Percentiles rank a stretch among this genome's conserved stretches.
Evolutionary conservation across 2,113 vertebrate genomes (phyloP).

Genomic region (Oxyruncus cristatus): DNA sequence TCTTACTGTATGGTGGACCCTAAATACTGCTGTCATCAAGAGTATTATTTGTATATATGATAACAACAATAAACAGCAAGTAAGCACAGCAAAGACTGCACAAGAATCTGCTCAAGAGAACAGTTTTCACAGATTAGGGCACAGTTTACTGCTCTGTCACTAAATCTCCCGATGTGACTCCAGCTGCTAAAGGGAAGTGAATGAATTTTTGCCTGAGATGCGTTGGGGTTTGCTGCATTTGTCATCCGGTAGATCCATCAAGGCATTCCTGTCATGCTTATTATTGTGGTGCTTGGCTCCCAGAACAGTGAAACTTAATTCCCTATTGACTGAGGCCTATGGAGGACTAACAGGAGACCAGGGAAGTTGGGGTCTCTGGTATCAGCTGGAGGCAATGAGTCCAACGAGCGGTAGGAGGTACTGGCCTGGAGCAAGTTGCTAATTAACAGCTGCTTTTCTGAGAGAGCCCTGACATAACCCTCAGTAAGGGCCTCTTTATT

Average conservation of each 20-base stretch:
- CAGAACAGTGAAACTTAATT: background rate
- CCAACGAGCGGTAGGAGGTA: background rate
- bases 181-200: background rate
- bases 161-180: background rate
- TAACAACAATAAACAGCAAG: background rate
- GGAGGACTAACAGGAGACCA: fast-evolving
- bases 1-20: background rate
- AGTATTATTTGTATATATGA: background rate
- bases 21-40: background rate
- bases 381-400: background rate
- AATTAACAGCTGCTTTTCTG: background rate
- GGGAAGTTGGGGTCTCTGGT: fast-evolving
- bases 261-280: background rate
- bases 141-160: background rate
- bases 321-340: background rate
- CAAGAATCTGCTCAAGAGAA: background rate
- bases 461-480: background rate
- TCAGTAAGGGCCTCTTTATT: background rate
- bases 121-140: background rate
- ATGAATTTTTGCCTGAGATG: background rate
- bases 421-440: background rate
- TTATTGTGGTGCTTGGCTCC: background rate
- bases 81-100: background rate
- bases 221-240: background rate
- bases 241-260: background rate